Conservation (phyloP, 1,140 invertebrate genomes). For the Euwallacea fornicatus region DNA sequence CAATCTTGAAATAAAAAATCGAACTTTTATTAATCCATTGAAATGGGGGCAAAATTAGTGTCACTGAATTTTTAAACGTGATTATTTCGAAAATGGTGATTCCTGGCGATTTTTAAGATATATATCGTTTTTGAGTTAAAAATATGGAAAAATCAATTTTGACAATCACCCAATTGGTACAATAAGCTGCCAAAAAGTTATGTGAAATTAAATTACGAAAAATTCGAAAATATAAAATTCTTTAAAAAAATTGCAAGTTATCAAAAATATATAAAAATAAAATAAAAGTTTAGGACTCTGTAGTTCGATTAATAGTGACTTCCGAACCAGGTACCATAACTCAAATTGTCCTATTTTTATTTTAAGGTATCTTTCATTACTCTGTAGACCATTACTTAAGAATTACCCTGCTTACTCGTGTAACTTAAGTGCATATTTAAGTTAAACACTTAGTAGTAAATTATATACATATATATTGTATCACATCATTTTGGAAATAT, state of each 20-base stretch:
- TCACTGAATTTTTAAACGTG: not conserved
- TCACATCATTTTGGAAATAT: too few species aligned
- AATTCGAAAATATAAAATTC: too few species aligned
- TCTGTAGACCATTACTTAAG: too few species aligned
- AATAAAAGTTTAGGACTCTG: not conserved
- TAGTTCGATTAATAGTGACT: not conserved
- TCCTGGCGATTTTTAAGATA: not conserved
- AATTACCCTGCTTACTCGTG: too few species aligned
- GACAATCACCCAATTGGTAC: too few species aligned
- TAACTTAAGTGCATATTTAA: too few species aligned
- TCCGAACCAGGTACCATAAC: not conserved
- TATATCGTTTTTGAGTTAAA: too few species aligned
- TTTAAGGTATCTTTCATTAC: not conserved
- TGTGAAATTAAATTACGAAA: constrained; percentile 1
- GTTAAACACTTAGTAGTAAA: too few species aligned
- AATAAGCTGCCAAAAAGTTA: not conserved
- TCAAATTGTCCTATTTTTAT: not conserved
- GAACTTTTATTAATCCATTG: not conserved
- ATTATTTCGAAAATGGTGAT: not conserved
- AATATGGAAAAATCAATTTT: too few species aligned
- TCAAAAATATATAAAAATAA: not conserved
- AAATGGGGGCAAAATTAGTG: not conserved
- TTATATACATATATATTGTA: too few species aligned
- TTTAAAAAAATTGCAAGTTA: not conserved
- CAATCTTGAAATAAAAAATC: constrained; percentile 9